phyloP scores from a whole-genome alignment of 1,140 invertebrate species.

The Panonychus citri region DNA sequence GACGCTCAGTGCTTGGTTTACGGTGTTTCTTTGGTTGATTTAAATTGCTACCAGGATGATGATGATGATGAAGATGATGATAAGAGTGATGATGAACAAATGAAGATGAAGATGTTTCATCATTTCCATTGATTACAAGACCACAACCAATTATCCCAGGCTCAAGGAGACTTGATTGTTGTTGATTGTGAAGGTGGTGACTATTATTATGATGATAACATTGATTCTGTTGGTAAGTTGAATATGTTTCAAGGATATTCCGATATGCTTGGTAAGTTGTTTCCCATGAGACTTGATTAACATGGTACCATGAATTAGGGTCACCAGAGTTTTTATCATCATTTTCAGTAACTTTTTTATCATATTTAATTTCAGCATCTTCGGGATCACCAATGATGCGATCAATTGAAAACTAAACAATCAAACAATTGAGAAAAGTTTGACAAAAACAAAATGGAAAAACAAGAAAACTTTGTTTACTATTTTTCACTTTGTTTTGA shows the following conservation, averaged over 20 bases:
- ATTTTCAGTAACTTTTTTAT: too few species aligned
- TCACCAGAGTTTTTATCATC: too few species aligned
- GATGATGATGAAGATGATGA: slow-evolving; percentile 17
- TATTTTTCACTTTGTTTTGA: too few species aligned
- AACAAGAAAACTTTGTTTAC: too few species aligned
- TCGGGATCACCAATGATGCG: not conserved
- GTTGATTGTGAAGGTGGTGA: not conserved
- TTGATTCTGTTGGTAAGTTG: too few species aligned
- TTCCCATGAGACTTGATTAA: too few species aligned
- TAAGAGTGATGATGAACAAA: not conserved
- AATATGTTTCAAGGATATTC: too few species aligned
- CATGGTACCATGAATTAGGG: too few species aligned
- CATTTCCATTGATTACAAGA: not conserved
- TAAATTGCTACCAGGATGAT: slow-evolving; percentile 11
- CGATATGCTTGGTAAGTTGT: too few species aligned
- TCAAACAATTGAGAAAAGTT: slow-evolving; percentile 9
- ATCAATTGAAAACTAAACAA: slow-evolving; percentile 3
- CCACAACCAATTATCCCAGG: not conserved
- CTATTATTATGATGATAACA: not conserved
- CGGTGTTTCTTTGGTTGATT: slow-evolving; percentile 18
- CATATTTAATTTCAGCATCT: too few species aligned
- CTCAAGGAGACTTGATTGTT: not conserved
- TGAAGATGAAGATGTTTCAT: too few species aligned
- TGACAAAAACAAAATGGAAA: slow-evolving; percentile 3
- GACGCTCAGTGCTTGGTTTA: slow-evolving; percentile 63